Evolutionary conservation across 2,113 vertebrate species (phyloP), one percentile per base, ranked within the genome.

Genomic region (Acanthochromis polyacanthus): DNA sequence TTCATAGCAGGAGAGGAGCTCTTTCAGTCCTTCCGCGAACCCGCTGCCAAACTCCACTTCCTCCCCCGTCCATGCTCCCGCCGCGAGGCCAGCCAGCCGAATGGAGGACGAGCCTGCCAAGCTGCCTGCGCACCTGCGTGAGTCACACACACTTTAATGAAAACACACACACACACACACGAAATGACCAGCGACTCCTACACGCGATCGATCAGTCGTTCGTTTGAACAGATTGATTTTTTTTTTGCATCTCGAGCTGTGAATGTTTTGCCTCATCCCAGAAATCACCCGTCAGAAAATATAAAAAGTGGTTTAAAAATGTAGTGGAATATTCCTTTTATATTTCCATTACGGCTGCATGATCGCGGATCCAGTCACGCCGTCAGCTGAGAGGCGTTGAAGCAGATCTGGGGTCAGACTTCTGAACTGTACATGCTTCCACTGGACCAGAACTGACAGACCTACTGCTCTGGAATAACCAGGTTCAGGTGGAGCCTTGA

Each of bases 111-210:
- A 99, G 83, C 78, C 94, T n/a, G 93, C 95, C 93, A 95, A 96
- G 93, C 96, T 97, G 94, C 97, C 97, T 0, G 96, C 96, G 75
- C 97, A 98, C 95, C 95, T 98, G 94, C 97, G 97, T 99, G 96
- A 99, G 97, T 99, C 80, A 79, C 84, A 80, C 82, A 82, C 80
- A 71, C 69, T n/a, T n/a, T n/a, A n/a, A n/a, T n/a, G n/a, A n/a
- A n/a, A n/a, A 80, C 82, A 82, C 80, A 71, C 69, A 79, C 84
- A 80, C 82, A 84, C 80, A 85, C 65, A 52, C 64, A 36, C 70
- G 66, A 74, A 45, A 84, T 38, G 59, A 70, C 23, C 80, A 72
- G 63, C 22, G 60, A 86, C 79, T 78, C 62, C 59, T 52, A 63
- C 84, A 77, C 55, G 52, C 55, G 59, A 81, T 58, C 67, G 64